phyloP scores from a whole-genome alignment of 2,113 vertebrate genomes.

The Platysteira castanea region DNA sequence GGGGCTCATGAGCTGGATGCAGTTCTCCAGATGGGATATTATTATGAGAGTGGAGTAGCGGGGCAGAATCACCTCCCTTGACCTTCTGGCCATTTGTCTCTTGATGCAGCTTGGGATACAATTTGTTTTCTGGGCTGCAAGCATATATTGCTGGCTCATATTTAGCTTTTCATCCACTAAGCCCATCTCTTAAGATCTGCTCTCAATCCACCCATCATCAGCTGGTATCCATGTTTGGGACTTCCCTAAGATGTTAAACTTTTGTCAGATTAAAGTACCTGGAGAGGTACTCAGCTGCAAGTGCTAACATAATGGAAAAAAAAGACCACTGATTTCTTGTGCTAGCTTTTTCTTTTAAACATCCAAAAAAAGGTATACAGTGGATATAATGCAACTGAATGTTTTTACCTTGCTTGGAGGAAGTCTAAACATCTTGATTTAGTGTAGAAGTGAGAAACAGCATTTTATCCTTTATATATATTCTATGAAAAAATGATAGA shows the following conservation, averaged over 20 bases:
- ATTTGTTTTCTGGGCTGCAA: background rate
- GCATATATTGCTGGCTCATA: background rate
- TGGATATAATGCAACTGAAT: background rate
- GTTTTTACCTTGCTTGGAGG: background rate
- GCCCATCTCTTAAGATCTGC: background rate
- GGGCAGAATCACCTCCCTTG: background rate
- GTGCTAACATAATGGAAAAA: background rate
- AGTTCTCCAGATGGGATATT: background rate
- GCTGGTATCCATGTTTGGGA: background rate
- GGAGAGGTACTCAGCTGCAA: background rate
- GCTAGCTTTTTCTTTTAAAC: background rate
- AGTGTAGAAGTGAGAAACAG: background rate
- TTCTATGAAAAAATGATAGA: background rate
- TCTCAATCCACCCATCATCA: background rate
- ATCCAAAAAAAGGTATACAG: background rate
- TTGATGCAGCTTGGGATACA: background rate
- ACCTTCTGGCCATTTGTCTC: background rate
- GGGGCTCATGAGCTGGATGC: background rate
- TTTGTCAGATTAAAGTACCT: background rate
- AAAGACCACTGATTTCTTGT: background rate
- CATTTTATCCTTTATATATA: background rate
- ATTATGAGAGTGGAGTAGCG: rapidly evolving
- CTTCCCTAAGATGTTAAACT: background rate
- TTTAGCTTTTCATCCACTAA: background rate
- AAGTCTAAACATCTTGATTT: background rate